Base-by-base conservation (phyloP, 2,113 vertebrate genomes). In the Brienomyrus longianalis region DNA sequence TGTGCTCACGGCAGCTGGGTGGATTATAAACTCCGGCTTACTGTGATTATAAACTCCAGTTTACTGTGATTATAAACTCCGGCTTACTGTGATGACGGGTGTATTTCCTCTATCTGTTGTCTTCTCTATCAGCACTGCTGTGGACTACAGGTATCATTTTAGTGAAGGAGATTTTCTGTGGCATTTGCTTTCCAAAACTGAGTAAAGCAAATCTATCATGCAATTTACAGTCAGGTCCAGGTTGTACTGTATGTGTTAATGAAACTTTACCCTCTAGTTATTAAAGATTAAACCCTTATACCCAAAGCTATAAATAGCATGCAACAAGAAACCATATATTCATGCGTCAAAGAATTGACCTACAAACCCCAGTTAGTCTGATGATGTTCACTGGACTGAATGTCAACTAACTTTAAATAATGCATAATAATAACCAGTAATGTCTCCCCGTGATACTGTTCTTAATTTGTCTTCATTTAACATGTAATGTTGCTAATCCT, bases 301-400 rank as follows among this genome's bases (percentile, higher is more conserved):
- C 27, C 17, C 48, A 51, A 52, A 87, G 51, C 48, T 52, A 54
- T 87, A 87, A 54, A 51, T 56, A 87, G 48, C 17, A 48, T 87
- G 85, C 15, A 87, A 87, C 15, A 19, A 54, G 85, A 54, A 87
- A 87, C 48, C 51, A 54, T 35, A 87, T 87, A 87, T 87, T 87
- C 35, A 35, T 87, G 11, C 85, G 27, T 54, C 85, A 48, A n/a
- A 87, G 85, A 54, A 54, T 52, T 54, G 39, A 84, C 39, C 43
- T 48, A 84, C 45, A 84, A 84, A n/a, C 45, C 43, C 45, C 45
- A 84, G 21, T 31, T 80, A 15, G 35, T 43, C 35, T 43, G 74
- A 80, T 80, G 74, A 31, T 39, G 35, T 19, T 43, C 35, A 19
- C 74, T 80, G 35, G 74, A 80, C 74, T 80, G 74, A 80, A 80